Conservation (phyloP, 2,888 invertebrate species). For the Aromia moschata region DNA sequence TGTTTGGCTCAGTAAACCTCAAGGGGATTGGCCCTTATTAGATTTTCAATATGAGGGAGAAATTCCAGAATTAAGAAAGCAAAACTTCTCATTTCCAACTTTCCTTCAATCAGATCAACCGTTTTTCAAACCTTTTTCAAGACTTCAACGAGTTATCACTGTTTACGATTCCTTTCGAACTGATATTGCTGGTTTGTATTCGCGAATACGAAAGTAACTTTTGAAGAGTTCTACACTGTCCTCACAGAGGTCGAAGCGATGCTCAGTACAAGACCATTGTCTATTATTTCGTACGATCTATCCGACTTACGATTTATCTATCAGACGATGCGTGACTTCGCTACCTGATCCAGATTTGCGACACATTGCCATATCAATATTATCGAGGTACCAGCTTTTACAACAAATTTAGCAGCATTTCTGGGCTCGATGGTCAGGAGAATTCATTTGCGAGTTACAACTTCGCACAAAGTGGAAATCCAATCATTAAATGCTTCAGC, state of each 20-base stretch:
- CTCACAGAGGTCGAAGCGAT: neutral
- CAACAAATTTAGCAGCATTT: slow-evolving; percentile 7
- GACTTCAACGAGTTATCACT: neutral
- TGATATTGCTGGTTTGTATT: neutral
- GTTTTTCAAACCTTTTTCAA: neutral
- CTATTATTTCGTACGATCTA: neutral
- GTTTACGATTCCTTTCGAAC: neutral
- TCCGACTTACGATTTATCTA: neutral
- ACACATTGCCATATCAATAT: neutral
- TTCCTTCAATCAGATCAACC: neutral
- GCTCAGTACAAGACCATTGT: neutral
- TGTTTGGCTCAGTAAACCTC: neutral
- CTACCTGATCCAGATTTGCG: slow-evolving; percentile 2
- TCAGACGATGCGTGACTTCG: neutral
- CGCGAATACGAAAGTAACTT: neutral
- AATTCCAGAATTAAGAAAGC: neutral
- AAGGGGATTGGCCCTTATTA: neutral
- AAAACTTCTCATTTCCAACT: neutral
- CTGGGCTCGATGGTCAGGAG: neutral
- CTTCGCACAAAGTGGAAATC: neutral
- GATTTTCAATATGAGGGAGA: neutral
- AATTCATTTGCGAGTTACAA: neutral
- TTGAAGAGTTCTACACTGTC: neutral
- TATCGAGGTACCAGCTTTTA: neutral
- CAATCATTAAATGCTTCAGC: neutral